Base-by-base conservation (phyloP, 2,888 invertebrate species). In the Hirtodrosophila trivittata region DNA sequence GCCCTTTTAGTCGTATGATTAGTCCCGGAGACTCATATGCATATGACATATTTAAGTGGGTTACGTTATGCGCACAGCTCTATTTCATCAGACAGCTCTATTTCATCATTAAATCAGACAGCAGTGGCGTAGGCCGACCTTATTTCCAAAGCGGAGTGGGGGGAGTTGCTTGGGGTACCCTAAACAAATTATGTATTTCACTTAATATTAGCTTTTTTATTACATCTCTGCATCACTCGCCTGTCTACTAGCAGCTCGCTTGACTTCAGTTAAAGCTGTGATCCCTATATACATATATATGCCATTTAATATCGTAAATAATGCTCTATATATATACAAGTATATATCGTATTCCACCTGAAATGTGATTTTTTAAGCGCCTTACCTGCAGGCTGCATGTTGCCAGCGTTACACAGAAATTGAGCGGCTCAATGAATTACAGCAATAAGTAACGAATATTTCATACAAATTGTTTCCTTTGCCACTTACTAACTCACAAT, bases 11-110 rank as follows among this genome's bases (percentile, higher is more conserved):
- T 66, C 74, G 60, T 77, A 57, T 85, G 82, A 81, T 76, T 76
- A 86, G 86, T 62, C 65, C 57, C 71, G 64, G 49, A 21, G 18
- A 41, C 55, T 41, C 64, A 50, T 51, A 80, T 77, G 80, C 84
- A 84, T 59, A 68, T 81, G 80, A 86, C 85, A 86, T 86, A 84
- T 81, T 68, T 84, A 81, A 86, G 82, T 81, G 82, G 77, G 77
- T 85, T 82, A 85, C 62, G 46, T 56, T 51, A 47, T 47, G 46
- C 41, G 30, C 43, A 42, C 59, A 56, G 41, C 33, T 33, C 30
- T 30, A 21, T 21, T 21, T 3, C 2, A 21, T 21, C 18, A 21
- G 18, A 21, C 18, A 21, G 18, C 18, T 21, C 4, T 30, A 8
- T n/a, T n/a, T n/a, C n/a, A n/a, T 70, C 69, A 68, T 70, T 70